A percentile compares a stretch with the other conserved stretches of the same genome.
Conservation (phyloP, 1,140 invertebrate genomes). For the Zaprionus ornatus region DNA sequence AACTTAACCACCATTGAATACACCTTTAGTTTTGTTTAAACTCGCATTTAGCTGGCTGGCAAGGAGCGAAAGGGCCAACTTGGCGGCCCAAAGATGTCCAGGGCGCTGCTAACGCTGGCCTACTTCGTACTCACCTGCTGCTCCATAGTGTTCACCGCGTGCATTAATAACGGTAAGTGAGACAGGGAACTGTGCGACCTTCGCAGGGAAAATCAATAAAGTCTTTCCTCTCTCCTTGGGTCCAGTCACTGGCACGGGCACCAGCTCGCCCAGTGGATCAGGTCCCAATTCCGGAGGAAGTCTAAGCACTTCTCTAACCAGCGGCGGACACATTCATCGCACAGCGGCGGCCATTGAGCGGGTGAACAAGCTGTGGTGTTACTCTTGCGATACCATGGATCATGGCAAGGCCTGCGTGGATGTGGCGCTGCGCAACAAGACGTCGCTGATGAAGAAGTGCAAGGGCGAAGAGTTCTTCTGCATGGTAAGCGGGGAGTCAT, state of each 20-base stretch:
- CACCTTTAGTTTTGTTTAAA: not conserved
- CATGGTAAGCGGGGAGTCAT: slow-evolving; percentile 86
- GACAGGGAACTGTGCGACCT: slow-evolving; percentile 31
- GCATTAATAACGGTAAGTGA: slow-evolving; percentile 68
- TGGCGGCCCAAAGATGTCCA: slow-evolving; percentile 51
- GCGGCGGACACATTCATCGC: slow-evolving; percentile 85
- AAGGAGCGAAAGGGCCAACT: not conserved
- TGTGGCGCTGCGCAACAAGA: slow-evolving; percentile 85
- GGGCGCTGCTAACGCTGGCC: slow-evolving; percentile 58
- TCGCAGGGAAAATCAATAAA: slow-evolving; percentile 75
- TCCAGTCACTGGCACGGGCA: slow-evolving; percentile 83
- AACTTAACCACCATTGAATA: not conserved
- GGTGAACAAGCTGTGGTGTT: slow-evolving; percentile 91
- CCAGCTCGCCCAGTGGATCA: slow-evolving; percentile 84
- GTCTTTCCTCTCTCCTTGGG: not conserved
- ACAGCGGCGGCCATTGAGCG: slow-evolving; percentile 90
- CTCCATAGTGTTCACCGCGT: slow-evolving; percentile 72
- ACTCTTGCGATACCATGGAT: slow-evolving; percentile 90
- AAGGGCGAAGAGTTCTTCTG: slow-evolving; percentile 90
- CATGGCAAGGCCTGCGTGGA: slow-evolving; percentile 88
- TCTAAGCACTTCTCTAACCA: slow-evolving; percentile 65
- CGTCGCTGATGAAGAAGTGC: slow-evolving; percentile 89
- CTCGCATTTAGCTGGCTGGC: slow-evolving; percentile 32
- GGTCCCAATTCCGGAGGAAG: slow-evolving; percentile 27
- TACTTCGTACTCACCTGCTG: slow-evolving; percentile 69